A percentile compares a stretch with the other conserved stretches of the same genome.
phyloP scores from a whole-genome alignment of 2,113 vertebrate genomes.

The Girardinichthys multiradiatus region DNA sequence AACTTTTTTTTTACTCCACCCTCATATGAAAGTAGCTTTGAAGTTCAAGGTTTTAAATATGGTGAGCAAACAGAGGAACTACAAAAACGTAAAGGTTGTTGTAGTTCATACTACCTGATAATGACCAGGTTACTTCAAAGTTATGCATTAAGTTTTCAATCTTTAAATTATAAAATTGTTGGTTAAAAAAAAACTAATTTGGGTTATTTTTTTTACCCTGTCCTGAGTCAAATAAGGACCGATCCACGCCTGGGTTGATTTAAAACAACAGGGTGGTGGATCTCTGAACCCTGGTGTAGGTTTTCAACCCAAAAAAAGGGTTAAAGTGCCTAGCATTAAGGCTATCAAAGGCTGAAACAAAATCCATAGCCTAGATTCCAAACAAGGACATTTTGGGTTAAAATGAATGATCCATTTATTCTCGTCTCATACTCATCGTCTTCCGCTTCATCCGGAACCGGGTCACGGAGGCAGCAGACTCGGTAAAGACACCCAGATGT shows the following conservation, averaged over 20 bases:
- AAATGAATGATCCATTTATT: too few relatives aligned
- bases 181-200: not conserved
- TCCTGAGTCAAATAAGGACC: too few relatives aligned
- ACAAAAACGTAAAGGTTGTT: not conserved
- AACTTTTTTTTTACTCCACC: conserved; percentile 1
- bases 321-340: not conserved
- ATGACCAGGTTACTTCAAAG: not conserved
- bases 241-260: not conserved
- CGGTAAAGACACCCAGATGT: too few relatives aligned
- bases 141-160: not conserved
- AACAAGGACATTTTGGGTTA: too few relatives aligned
- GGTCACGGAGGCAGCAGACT: too few relatives aligned
- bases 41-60: conserved; percentile 1
- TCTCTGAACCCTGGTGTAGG: not conserved
- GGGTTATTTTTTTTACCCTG: not conserved
- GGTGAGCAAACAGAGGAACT: not conserved
- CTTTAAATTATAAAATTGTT: not conserved
- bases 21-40: not conserved
- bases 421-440: too few relatives aligned
- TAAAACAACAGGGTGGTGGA: too few relatives aligned
- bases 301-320: not conserved
- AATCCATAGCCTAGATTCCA: too few relatives aligned
- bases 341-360: too few relatives aligned
- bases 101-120: not conserved
- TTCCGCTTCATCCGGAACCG: too few relatives aligned